phyloP scores from a whole-genome alignment of 1,140 invertebrate species.

The Brachionus koreanus region DNA sequence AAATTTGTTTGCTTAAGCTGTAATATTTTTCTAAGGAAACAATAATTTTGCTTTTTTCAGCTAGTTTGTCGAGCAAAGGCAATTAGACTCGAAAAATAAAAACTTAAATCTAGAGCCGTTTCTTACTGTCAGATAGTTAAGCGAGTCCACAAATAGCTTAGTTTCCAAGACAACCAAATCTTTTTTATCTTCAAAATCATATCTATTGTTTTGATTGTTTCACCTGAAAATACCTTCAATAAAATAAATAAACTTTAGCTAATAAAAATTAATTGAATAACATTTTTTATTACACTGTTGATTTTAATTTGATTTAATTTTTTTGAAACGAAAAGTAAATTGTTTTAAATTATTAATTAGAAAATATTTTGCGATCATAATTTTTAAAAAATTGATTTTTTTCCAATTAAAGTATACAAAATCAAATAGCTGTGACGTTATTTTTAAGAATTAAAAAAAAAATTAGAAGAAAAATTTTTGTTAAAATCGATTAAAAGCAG shows the following conservation, averaged over 20 bases:
- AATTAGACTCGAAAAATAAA: background rate
- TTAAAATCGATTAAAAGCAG: too few relatives aligned
- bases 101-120: background rate
- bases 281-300: too few relatives aligned
- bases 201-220: background rate
- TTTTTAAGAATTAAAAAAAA: too few relatives aligned
- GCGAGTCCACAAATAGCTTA: background rate
- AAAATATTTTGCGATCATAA: too few relatives aligned
- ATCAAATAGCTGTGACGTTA: too few relatives aligned
- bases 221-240: background rate
- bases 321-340: too few relatives aligned
- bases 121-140: background rate
- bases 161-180: background rate
- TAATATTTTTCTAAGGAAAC: slow-evolving; percentile 4
- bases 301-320: too few relatives aligned
- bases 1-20: background rate
- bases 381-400: too few relatives aligned
- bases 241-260: background rate
- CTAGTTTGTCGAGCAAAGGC: background rate
- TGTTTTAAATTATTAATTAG: too few relatives aligned
- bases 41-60: background rate
- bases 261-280: background rate
- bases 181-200: background rate
- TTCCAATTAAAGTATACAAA: too few relatives aligned
- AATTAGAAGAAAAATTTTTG: too few relatives aligned